Evolutionary conservation across 2,797 vertebrate species (phyloP), one percentile per base, ranked within the genome.

Genomic region (Zalophus californianus): DNA sequence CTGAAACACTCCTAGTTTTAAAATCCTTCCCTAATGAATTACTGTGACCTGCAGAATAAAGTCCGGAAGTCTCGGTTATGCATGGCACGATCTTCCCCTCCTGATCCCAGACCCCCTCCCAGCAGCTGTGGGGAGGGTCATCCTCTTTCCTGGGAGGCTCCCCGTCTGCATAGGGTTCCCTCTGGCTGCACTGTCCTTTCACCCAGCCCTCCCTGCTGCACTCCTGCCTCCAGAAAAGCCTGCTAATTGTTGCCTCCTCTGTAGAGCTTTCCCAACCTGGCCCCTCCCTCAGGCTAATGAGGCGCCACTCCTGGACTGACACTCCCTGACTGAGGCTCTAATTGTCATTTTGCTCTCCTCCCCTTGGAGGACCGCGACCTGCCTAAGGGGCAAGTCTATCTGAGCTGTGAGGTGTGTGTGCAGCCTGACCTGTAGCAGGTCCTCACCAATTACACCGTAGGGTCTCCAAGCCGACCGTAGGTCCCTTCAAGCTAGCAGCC

Each of bases 51-150:
- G 5, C 0, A 8, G 35, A 4, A 48, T 9, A 41, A 38, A 15
- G 25, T 15, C 60, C 15, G 2, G 4, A 52, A 48, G 29, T 35
- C 41, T 54, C 7, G 1, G 27, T 7, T 32, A 77, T 2, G 13
- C 11, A 12, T 0, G 2, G 83, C 16, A 1, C 1, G 0, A 12
- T 9, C 56, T 27, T 35, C 27, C 50, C 75, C 27, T 8, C 0
- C 0, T 5, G 44, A 32, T 21, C 29, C 64, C 7, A 60, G 79
- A 5, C n/a, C 66, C 16, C 0, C 13, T 7, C 5, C 14, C 14
- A 38, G 73, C 44, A 10, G 4, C 44, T 5, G 27, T 6, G 2
- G 14, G 44, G 35, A 0, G 27, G 15, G 21, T 2, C 44, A 10
- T 32, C 0, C 1, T 23, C 15, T 4, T 32, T 41, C 70, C 18